Evolutionary conservation across 37 sponge, comb jelly and placozoan genomes (phyloP), one percentile per base, ranked within the genome.

Genomic region (Amphimedon queenslandica): DNA sequence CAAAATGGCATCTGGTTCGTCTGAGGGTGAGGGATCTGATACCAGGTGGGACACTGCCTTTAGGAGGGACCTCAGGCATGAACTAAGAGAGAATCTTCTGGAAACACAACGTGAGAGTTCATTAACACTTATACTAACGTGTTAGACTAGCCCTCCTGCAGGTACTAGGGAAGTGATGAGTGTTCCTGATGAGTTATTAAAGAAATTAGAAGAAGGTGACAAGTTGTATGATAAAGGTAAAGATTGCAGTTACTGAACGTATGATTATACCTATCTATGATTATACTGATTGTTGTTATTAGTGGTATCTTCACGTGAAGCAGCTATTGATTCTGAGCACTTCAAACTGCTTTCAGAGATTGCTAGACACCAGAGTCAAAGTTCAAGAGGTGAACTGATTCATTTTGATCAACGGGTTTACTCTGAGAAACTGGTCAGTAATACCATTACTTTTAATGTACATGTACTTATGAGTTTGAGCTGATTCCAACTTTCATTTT

Each of bases 301-400:
- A 79, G 87, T 94, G 29, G 71, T 77, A 0, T 68, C 76, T 8
- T 66, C 94, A 0, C 73, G 86, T 42, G 94, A 94, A 66, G 90
- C 86, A 11, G 94, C 83, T 24, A 63, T 88, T 31, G 94, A 94
- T 55, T 64, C 91, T n/a, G 78, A 86, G 23, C 66, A 70, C 2
- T 63, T 89, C 57, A 82, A 80, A 25, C 29, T 80, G 11, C 58
- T 88, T 42, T 79, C 88, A 8, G 73, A 87, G 40, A 70, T 94
- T 42, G 94, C 84, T 3, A 25, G 64, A 6, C 80, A 83, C 24
- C 87, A 86, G 32, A 84, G 77, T 1, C 72, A 83, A 51, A 71
- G 67, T n/a, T 65, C 72, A 8, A 77, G 76, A 18, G 84, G 84
- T 3, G 82, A 83, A 24, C 60, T 86, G 39, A 38, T 83, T 30